Evolutionary conservation across 2,113 vertebrate genomes (phyloP).

Genomic region (Alligator mississippiensis): DNA sequence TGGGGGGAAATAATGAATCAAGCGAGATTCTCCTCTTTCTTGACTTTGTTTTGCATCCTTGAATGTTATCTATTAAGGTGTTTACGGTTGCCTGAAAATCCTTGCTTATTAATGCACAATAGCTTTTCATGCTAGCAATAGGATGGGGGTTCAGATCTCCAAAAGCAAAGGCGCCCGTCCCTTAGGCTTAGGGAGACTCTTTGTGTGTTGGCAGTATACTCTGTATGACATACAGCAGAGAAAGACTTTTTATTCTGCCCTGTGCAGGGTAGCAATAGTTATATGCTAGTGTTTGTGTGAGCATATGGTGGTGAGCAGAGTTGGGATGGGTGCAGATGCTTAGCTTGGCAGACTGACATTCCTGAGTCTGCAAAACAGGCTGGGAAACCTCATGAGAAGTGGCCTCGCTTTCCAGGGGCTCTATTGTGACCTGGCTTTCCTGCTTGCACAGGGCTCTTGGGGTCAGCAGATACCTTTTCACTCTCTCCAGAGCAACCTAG

Average conservation of each 20-base stretch:
- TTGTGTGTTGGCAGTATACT: not conserved
- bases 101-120: not conserved
- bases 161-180: not conserved
- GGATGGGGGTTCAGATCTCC: constrained; percentile 20
- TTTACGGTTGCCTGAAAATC: not conserved
- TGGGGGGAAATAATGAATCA: not conserved
- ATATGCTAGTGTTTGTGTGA: rapidly evolving
- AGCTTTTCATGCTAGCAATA: not conserved
- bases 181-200: not conserved
- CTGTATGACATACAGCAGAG: not conserved
- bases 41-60: not conserved
- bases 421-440: not conserved
- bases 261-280: not conserved
- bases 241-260: not conserved
- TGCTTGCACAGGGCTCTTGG: not conserved
- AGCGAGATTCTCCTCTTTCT: not conserved
- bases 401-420: not conserved
- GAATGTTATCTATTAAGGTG: not conserved
- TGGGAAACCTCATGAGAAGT: not conserved
- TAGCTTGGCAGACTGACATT: not conserved
- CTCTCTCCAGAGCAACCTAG: too few relatives aligned
- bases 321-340: not conserved
- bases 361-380: not conserved
- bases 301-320: rapidly evolving
- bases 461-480: too few relatives aligned